Conservation (phyloP, 2,797 vertebrate genomes). For the Alauda arvensis region DNA sequence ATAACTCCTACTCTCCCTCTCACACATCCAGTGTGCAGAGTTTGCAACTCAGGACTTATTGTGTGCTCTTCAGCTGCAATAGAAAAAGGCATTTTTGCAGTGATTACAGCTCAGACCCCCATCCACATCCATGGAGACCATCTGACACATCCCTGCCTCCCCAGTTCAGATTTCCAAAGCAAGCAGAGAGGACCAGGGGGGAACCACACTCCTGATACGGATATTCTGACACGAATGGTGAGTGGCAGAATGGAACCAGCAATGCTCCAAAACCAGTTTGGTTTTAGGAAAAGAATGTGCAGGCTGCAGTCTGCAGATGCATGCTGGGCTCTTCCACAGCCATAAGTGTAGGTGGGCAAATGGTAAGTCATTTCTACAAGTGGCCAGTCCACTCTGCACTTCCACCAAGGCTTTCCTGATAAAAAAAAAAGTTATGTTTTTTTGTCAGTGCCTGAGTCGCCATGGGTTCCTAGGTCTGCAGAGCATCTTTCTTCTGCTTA, state of each 20-base stretch:
- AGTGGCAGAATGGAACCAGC: not conserved
- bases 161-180: fast-evolving
- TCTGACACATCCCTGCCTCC: not conserved
- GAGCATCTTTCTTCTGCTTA: not conserved
- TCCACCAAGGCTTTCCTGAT: not conserved
- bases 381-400: not conserved
- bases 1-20: not conserved
- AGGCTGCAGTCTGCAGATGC: not conserved
- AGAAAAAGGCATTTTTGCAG: not conserved
- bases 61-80: not conserved
- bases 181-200: not conserved
- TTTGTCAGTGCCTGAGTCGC: not conserved
- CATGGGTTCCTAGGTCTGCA: not conserved
- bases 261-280: not conserved
- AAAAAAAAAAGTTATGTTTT: not conserved
- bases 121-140: not conserved
- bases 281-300: not conserved
- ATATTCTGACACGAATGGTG: not conserved
- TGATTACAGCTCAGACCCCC: not conserved
- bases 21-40: not conserved
- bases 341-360: not conserved
- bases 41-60: not conserved
- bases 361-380: not conserved
- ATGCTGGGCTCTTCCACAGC: not conserved
- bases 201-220: fast-evolving